Evolutionary conservation across 2,797 vertebrate genomes (phyloP).

Genomic region (Spinus pinus): DNA sequence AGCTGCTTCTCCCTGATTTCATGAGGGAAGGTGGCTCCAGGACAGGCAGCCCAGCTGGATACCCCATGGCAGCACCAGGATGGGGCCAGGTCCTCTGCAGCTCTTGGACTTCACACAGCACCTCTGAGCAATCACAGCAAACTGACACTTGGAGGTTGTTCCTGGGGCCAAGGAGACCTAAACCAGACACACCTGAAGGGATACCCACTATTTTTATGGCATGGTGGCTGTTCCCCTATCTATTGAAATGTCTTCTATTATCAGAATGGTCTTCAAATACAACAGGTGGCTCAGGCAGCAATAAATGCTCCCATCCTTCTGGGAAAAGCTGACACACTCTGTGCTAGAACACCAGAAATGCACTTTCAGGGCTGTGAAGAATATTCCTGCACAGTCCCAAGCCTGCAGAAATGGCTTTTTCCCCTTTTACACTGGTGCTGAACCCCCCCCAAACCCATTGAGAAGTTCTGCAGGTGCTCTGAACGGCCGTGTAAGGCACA

Average conservation of each 20-base stretch:
- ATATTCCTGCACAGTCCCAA: neutral
- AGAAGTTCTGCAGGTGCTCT: neutral
- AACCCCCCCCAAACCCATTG: neutral
- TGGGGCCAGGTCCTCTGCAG: accelerated
- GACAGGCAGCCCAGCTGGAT: neutral
- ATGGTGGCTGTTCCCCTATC: neutral
- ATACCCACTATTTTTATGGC: neutral
- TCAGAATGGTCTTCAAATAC: neutral
- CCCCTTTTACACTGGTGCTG: neutral
- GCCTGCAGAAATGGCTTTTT: neutral
- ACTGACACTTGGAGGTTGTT: neutral
- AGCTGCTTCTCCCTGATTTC: neutral
- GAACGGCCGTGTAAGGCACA: neutral
- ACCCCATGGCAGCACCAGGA: accelerated
- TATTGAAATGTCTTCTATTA: neutral
- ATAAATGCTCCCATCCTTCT: neutral
- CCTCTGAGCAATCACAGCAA: neutral
- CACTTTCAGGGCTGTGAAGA: neutral
- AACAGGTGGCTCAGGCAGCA: neutral
- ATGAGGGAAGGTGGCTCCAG: neutral
- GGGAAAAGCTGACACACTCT: neutral
- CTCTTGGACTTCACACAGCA: neutral
- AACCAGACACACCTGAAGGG: neutral
- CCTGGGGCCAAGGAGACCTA: neutral
- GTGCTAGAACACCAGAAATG: neutral